Base-by-base conservation (phyloP, 2,797 vertebrate genomes). In the Brotula barbata region DNA sequence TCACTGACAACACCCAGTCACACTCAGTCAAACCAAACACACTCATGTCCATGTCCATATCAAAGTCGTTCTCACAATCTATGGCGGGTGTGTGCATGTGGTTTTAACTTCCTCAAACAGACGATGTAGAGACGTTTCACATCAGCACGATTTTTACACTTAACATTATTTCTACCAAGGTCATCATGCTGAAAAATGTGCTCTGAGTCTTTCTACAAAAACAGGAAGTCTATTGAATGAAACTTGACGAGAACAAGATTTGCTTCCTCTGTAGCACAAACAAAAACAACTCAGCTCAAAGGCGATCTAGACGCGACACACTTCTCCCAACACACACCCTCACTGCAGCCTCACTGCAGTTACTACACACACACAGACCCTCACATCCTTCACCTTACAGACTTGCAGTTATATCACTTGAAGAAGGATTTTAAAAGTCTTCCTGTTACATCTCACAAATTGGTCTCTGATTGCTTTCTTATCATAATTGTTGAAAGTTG, bases 161-260 rank as follows among this genome's bases (percentile, higher is more conserved):
- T 34, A 59, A 46, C 6, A 45, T 16, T 60, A 10, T 3, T 57
- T 66, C 11, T 53, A n/a, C 75, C 12, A 15, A 20, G 62, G 58
- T 46, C 58, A 68, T 42, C 5, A 0, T 0, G 2, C 20, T 48
- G 10, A 69, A 52, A 73, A 60, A 67, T 25, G 16, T 41, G 13
- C 12, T 25, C 11, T 36, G 6, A 60, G 49, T 60, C 31, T 58
- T 55, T 36, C 2, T 51, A 48, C 51, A 63, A 67, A 78, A 87
- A 88, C 78, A 84, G 86, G 85, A 88, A 86, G 68, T 73, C 45
- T 67, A 62, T 46, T 37, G 23, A 63, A 72, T 70, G 50, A 78
- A 63, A 68, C 37, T 59, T 78, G 57, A 51, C 63, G 70, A 74
- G 84, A 75, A 79, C 20, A 70, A 58, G 64, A 62, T 53, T 20